These are phyloP conservation scores for Polypedilum pembai DNA, from an alignment of 1,140 invertebrate genomes.

Conservation along the genomic window DNA sequence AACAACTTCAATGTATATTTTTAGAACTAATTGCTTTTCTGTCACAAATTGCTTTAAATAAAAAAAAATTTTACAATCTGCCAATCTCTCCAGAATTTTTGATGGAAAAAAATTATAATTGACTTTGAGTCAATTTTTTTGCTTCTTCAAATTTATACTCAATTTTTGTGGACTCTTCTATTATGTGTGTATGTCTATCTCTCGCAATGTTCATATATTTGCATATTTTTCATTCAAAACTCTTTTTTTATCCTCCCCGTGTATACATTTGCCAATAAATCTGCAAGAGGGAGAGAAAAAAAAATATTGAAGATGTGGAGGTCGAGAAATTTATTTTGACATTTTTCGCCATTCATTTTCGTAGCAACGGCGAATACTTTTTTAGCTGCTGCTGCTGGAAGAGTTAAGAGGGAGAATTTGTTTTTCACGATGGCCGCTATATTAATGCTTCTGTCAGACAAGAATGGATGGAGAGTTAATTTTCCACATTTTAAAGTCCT, in stretches of 20 bases:
- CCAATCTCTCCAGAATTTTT: background rate
- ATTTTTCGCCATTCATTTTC: background rate
- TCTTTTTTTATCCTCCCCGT: background rate
- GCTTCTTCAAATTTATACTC: background rate
- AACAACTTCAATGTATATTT: too few species aligned
- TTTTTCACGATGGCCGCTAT: background rate
- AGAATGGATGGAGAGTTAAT: background rate
- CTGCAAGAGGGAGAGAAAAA: background rate
- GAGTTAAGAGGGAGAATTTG: background rate
- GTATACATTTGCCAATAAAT: conserved; percentile 12
- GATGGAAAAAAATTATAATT: background rate
- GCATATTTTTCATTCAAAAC: background rate
- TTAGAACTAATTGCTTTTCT: too few species aligned
- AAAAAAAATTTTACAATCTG: too few species aligned
- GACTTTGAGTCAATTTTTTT: conserved; percentile 25
- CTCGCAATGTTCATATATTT: background rate
- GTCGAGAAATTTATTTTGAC: conserved; percentile 18
- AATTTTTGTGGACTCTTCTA: background rate
- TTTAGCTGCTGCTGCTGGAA: background rate
- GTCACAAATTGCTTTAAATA: too few species aligned
- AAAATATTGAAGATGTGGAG: background rate
- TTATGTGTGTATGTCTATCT: background rate
- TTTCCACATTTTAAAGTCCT: background rate
- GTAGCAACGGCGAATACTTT: background rate
- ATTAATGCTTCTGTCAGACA: background rate